phyloP scores from a whole-genome alignment of 2,113 vertebrate genomes.

The Climacteris rufus region DNA sequence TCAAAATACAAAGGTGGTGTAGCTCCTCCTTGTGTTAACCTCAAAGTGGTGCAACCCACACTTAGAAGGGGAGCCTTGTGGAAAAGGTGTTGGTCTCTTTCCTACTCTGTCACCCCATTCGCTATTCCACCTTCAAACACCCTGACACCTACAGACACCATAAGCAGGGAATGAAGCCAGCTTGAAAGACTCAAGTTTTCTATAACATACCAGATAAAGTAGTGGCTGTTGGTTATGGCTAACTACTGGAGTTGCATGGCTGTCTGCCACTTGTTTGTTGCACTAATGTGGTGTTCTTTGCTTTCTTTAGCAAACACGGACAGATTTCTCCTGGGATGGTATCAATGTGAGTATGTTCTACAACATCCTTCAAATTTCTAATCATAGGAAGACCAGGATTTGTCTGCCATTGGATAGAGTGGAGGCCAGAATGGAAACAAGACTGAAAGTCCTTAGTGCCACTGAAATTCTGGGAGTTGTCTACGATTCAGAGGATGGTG shows the following conservation, averaged over 20 bases:
- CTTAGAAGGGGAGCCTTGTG: neutral
- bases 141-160: fast-evolving
- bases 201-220: neutral
- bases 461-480: neutral
- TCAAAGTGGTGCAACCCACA: neutral
- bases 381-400: neutral
- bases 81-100: neutral
- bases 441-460: neutral
- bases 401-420: neutral
- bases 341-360: constrained; percentile 90
- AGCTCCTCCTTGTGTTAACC: constrained; percentile 44
- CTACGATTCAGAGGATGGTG: neutral
- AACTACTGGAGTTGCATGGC: neutral
- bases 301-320: constrained; percentile 89
- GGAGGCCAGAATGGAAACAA: neutral
- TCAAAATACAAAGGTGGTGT: neutral
- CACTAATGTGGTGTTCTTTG: neutral
- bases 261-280: neutral
- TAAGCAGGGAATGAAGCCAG: neutral
- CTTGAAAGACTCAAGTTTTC: neutral
- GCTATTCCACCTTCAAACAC: neutral
- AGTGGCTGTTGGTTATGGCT: neutral
- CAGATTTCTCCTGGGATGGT: constrained; percentile 99
- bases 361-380: neutral
- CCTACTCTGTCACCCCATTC: neutral